These are phyloP conservation scores for Rosalia funebris DNA, from an alignment of 2,888 invertebrate genomes.

Conservation along the genomic window DNA sequence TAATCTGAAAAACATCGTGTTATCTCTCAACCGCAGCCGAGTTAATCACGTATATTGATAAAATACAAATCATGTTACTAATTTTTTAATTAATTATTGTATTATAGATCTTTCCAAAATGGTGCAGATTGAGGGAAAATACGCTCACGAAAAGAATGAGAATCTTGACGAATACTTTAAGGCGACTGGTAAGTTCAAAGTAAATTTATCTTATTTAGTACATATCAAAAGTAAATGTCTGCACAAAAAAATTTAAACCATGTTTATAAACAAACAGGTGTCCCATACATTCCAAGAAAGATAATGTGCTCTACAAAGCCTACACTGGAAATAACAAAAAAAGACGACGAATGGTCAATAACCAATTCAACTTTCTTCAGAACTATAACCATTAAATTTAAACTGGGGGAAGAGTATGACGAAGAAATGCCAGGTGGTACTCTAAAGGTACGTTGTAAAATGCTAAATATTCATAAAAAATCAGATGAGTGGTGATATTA, in stretches of 20 bases:
- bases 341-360: conserved; percentile 70
- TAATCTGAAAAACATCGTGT: too few species aligned
- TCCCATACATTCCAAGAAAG: conserved; percentile 73
- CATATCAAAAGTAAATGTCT: conserved; percentile 71
- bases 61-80: too few species aligned
- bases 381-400: conserved; percentile 68
- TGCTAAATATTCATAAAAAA: neutral
- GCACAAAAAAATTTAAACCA: conserved; percentile 73
- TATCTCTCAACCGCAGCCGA: too few species aligned
- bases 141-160: conserved; percentile 73
- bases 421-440: conserved; percentile 72
- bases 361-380: conserved; percentile 69
- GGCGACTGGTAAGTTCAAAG: conserved; percentile 67
- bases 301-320: conserved; percentile 73
- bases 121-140: conserved; percentile 71
- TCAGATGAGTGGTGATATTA: neutral
- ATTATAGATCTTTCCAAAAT: too few species aligned
- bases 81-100: too few species aligned
- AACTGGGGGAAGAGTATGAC: conserved; percentile 71
- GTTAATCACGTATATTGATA: too few species aligned
- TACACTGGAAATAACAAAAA: conserved; percentile 68
- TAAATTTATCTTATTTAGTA: too few species aligned
- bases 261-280: conserved; percentile 77
- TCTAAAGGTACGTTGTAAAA: conserved; percentile 54
- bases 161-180: conserved; percentile 74